phyloP scores from a whole-genome alignment of 2,113 vertebrate species.

The Gymnorhina tibicen region DNA sequence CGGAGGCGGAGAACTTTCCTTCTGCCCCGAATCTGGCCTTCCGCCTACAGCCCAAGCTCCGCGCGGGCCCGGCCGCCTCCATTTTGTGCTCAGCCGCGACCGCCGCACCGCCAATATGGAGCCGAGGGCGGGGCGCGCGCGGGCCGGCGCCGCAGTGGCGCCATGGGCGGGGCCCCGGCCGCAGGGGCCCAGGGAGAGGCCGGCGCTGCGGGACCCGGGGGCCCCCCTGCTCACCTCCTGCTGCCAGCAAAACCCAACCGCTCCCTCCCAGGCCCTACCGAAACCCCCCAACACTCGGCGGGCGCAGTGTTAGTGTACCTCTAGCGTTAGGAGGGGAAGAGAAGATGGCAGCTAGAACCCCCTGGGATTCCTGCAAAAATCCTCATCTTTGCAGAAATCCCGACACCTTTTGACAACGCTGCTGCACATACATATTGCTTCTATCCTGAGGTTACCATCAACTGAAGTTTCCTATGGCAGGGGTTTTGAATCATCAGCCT shows the following conservation, averaged over 20 bases:
- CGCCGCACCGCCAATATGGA: conserved; percentile 22
- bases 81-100: conserved; percentile 14
- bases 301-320: fast-evolving
- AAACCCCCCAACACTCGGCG: fast-evolving
- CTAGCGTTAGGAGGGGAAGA: fast-evolving
- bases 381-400: background rate
- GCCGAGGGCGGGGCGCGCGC: background rate
- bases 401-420: fast-evolving
- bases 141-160: background rate
- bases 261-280: too few relatives aligned
- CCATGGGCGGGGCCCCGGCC: background rate
- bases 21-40: fast-evolving
- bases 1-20: fast-evolving
- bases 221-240: fast-evolving
- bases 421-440: fast-evolving
- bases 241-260: fast-evolving
- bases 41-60: fast-evolving
- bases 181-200: background rate
- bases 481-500: background rate
- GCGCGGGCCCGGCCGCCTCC: background rate
- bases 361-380: background rate
- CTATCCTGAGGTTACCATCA: background rate
- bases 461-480: fast-evolving
- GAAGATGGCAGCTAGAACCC: background rate
- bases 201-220: fast-evolving